Percentiles rank a stretch among this genome's conserved stretches.
Conservation (phyloP, 1,140 invertebrate genomes). For the Mamestra configurata region DNA sequence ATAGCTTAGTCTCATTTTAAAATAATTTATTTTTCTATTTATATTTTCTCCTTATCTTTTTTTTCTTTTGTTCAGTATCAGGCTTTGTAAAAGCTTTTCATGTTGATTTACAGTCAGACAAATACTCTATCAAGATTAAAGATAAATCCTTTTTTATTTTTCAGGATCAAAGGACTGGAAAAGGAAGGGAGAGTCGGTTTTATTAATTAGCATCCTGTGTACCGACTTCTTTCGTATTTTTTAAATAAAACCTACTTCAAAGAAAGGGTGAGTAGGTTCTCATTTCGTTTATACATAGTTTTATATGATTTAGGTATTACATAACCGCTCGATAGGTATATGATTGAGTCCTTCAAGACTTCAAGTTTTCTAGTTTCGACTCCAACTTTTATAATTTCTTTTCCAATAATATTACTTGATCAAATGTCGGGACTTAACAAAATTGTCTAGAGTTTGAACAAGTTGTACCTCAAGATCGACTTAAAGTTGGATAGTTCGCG, state of each 20-base stretch:
- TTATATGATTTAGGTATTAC: background rate
- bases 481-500: slow-evolving; percentile 41
- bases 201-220: background rate
- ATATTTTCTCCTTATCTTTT: background rate
- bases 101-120: background rate
- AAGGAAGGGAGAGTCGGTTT: background rate
- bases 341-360: background rate
- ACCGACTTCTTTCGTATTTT: background rate
- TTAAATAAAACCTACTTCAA: background rate
- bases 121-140: background rate
- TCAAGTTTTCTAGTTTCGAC: slow-evolving; percentile 2
- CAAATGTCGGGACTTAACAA: slow-evolving; percentile 38
- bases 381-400: slow-evolving; percentile 47
- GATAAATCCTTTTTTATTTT: background rate
- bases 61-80: background rate
- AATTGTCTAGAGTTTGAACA: slow-evolving; percentile 33
- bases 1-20: background rate
- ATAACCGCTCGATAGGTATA: background rate
- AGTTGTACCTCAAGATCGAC: slow-evolving; percentile 24
- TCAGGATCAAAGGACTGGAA: background rate
- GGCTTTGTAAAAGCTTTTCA: background rate
- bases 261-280: background rate
- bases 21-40: background rate
- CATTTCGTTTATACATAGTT: background rate
- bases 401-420: slow-evolving; percentile 42